These are phyloP conservation scores for Fringilla coelebs DNA, from an alignment of 2,797 vertebrate species.

Conservation along the genomic window DNA sequence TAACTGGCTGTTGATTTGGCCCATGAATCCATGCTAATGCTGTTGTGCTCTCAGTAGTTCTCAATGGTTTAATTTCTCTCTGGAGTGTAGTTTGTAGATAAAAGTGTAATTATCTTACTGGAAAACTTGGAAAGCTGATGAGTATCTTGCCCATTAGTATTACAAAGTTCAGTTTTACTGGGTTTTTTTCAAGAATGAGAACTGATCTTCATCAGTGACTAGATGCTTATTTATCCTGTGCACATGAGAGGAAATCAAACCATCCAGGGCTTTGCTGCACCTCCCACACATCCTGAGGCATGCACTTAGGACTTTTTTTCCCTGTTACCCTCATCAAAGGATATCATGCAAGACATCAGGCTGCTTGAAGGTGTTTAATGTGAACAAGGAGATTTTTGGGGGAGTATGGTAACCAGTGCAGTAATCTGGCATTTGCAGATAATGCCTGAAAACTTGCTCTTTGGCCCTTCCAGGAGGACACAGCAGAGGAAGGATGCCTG, in stretches of 20 bases:
- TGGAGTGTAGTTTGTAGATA: neutral
- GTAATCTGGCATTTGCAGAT: neutral
- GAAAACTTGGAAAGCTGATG: neutral
- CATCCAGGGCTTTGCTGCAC: neutral
- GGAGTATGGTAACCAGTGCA: neutral
- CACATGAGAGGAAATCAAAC: neutral
- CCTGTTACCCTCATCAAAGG: neutral
- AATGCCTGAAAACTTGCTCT: neutral
- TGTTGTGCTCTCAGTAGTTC: neutral
- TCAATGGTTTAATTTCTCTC: constrained; percentile 1
- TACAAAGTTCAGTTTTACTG: neutral
- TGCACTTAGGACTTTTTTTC: neutral
- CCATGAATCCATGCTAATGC: neutral
- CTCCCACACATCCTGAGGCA: neutral
- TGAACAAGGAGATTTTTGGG: neutral
- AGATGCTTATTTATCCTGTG: neutral
- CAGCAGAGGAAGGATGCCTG: neutral
- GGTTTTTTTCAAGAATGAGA: neutral
- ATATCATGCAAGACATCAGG: neutral
- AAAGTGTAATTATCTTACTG: constrained; percentile 3
- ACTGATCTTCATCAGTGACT: neutral
- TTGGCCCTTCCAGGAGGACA: neutral
- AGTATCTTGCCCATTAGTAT: neutral
- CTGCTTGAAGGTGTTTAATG: neutral
- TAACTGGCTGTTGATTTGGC: neutral